Conservation (phyloP, 2,797 vertebrate genomes). For the Tarsius wallacei region DNA sequence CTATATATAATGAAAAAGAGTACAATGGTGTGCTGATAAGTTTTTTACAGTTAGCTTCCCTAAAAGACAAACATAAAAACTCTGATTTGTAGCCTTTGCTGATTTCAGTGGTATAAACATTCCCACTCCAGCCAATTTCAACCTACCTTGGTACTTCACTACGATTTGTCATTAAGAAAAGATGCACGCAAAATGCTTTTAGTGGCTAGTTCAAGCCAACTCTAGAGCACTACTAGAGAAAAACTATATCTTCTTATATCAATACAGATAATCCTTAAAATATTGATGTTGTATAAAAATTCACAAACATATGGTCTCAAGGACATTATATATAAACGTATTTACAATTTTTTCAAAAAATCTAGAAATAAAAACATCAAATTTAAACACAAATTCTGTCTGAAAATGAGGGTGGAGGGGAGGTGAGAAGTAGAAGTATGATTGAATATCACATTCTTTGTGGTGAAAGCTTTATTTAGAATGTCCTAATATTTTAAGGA, state of each 20-base stretch:
- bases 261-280: not conserved
- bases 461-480: not conserved
- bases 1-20: not conserved
- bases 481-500: not conserved
- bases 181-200: not conserved
- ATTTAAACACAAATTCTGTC: not conserved
- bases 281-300: not conserved
- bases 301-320: not conserved
- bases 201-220: rapidly evolving
- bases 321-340: not conserved
- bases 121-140: not conserved
- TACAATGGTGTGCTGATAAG: not conserved
- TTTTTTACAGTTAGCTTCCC: not conserved
- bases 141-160: not conserved
- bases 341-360: not conserved
- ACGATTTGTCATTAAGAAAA: not conserved
- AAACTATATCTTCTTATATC: too few species aligned
- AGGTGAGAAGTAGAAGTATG: rapidly evolving
- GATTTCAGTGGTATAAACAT: not conserved
- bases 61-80: not conserved
- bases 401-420: too few species aligned
- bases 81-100: not conserved
- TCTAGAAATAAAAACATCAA: not conserved
- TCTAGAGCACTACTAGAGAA: rapidly evolving
- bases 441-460: too few species aligned